Evolutionary conservation across 2,113 vertebrate genomes (phyloP).

Genomic region (Gambusia affinis): DNA sequence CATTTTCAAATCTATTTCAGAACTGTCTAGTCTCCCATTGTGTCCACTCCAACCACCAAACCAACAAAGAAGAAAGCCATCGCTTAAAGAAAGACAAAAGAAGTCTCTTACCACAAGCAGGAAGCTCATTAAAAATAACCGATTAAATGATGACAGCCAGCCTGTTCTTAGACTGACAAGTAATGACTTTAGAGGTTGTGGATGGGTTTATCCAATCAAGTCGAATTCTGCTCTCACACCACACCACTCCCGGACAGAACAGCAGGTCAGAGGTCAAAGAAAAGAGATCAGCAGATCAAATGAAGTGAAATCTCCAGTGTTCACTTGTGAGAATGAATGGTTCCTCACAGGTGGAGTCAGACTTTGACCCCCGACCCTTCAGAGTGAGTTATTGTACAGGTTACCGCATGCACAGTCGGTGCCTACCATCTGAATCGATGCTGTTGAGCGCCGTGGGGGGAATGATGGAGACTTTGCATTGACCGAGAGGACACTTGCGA

Average conservation of each 20-base stretch:
- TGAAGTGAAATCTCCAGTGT: constrained; percentile 27
- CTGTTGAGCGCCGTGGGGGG: constrained; percentile 98
- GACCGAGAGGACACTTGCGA: constrained; percentile 94
- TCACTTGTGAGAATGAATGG: constrained; percentile 11
- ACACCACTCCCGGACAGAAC: neutral
- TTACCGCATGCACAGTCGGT: neutral
- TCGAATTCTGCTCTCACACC: neutral
- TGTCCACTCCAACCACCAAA: too few relatives aligned
- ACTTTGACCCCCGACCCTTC: constrained; percentile 12
- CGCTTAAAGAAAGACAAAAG: too few relatives aligned
- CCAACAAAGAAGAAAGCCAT: too few relatives aligned
- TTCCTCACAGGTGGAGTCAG: constrained; percentile 5
- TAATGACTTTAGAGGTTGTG: neutral
- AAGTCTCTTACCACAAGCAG: neutral
- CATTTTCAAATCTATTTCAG: too few relatives aligned
- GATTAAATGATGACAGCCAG: neutral
- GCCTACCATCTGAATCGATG: constrained; percentile 97
- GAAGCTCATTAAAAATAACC: neutral
- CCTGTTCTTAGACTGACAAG: neutral
- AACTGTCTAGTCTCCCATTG: too few relatives aligned
- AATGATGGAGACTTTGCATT: constrained; percentile 98
- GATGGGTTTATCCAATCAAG: neutral
- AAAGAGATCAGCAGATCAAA: constrained; percentile 9
- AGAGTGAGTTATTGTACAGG: constrained; percentile 6
- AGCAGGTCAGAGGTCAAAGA: constrained; percentile 33